Conservation (phyloP, 2,888 invertebrate genomes). For the Pheosia tremula region DNA sequence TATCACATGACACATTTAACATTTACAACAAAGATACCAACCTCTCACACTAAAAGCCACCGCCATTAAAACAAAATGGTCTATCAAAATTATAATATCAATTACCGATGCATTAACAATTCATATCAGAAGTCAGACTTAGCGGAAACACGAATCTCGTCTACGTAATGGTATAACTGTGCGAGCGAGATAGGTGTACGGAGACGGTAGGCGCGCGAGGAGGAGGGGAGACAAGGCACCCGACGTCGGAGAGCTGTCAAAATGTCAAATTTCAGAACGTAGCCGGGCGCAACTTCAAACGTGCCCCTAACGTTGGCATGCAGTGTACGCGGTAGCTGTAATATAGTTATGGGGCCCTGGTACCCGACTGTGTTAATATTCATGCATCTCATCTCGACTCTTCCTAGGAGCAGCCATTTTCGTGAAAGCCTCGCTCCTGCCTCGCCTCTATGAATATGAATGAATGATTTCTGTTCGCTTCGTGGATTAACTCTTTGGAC, state of each 20-base stretch:
- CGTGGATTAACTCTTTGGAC: conserved; percentile 71
- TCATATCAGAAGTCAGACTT: conserved; percentile 82
- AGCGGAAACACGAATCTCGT: conserved; percentile 80
- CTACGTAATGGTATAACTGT: conserved; percentile 77
- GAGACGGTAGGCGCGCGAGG: conserved; percentile 42
- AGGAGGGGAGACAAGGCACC: conserved; percentile 65
- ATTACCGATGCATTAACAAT: conserved; percentile 84
- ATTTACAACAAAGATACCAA: conserved; percentile 45
- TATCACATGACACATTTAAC: conserved; percentile 56
- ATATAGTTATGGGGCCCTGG: conserved; percentile 79
- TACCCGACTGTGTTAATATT: conserved; percentile 79
- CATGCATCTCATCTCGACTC: conserved; percentile 79
- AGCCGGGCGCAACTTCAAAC: conserved; percentile 82
- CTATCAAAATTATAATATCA: conserved; percentile 83
- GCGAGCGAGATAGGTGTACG: conserved; percentile 56
- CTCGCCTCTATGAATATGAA: conserved; percentile 80
- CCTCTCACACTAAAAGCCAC: conserved; percentile 66
- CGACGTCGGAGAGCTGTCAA: conserved; percentile 84
- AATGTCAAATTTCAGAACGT: conserved; percentile 85
- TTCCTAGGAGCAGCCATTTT: conserved; percentile 79
- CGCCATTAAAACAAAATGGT: conserved; percentile 69
- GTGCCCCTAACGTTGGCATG: conserved; percentile 79
- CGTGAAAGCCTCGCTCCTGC: conserved; percentile 74
- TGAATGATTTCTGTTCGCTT: conserved; percentile 76
- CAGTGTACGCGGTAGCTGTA: conserved; percentile 72